These are phyloP conservation scores for Lapara coniferarum DNA, from an alignment of 2,888 invertebrate species.

Conservation along the genomic window DNA sequence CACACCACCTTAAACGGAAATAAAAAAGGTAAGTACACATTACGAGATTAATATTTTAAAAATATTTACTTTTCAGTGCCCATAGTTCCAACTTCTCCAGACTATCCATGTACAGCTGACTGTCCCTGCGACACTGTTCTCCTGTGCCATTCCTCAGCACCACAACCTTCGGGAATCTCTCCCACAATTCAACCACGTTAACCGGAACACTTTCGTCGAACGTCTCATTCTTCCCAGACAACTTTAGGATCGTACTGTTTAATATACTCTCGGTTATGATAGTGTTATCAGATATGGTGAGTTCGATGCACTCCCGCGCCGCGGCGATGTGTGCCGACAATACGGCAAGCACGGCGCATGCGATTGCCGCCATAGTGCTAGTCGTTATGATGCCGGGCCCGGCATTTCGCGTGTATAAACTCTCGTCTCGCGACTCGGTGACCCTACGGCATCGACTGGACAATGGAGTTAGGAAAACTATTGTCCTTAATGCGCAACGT, in stretches of 20 bases:
- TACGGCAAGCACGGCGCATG: conserved; percentile 60
- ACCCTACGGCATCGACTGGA: conserved; percentile 39
- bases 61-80: conserved; percentile 82
- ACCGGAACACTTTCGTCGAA: conserved; percentile 54
- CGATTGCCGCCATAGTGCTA: conserved; percentile 73
- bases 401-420: conserved; percentile 52
- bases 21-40: not conserved
- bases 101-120: conserved; percentile 64
- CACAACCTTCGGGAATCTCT: conserved; percentile 70
- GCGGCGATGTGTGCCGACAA: conserved; percentile 50
- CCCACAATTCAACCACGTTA: conserved; percentile 70
- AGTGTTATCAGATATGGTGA: conserved; percentile 64
- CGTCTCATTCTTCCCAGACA: conserved; percentile 60
- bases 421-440: conserved; percentile 40
- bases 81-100: conserved; percentile 74
- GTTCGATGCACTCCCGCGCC: conserved; percentile 74
- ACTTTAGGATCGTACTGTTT: conserved; percentile 65
- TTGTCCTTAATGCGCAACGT: conserved; percentile 20
- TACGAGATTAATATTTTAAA: conserved; percentile 25
- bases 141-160: conserved; percentile 76
- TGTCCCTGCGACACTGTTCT: conserved; percentile 74
- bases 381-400: conserved; percentile 59
- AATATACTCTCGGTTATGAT: conserved; percentile 60
- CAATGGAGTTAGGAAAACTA: conserved; percentile 49
- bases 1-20: too few relatives aligned